Conservation (phyloP, 2,888 invertebrate species). For the Yponomeuta evonymella region DNA sequence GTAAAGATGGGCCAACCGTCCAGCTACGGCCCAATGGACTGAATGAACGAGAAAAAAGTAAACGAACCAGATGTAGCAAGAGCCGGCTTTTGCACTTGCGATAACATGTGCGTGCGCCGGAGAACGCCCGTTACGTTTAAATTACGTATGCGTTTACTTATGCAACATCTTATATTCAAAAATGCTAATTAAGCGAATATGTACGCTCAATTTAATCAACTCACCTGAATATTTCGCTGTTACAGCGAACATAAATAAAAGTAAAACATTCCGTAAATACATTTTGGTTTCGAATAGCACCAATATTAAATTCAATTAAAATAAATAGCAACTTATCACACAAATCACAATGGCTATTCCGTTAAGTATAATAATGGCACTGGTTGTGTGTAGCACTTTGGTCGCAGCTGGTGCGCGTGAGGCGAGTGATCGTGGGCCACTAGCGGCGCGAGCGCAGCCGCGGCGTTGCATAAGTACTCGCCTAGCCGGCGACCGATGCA, state of each 20-base stretch:
- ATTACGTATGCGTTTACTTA: constrained; percentile 1
- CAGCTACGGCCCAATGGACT: neutral
- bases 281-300: constrained; percentile 2
- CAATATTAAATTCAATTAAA: neutral
- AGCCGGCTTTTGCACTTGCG: constrained; percentile 8
- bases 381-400: constrained; percentile 6
- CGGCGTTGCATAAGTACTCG: constrained; percentile 59
- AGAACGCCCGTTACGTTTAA: constrained; percentile 8
- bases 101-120: neutral
- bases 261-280: constrained; percentile 10
- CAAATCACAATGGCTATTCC: neutral
- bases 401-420: constrained; percentile 7
- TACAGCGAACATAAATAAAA: constrained; percentile 10
- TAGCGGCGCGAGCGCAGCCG: constrained; percentile 33
- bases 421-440: neutral
- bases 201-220: neutral
- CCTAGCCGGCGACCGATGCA: constrained; percentile 47
- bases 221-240: constrained; percentile 9
- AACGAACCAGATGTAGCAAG: neutral
- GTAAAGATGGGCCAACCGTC: neutral
- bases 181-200: neutral
- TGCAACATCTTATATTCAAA: neutral
- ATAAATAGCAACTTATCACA: neutral
- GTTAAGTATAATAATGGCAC: constrained; percentile 7
- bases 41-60: neutral